Base-by-base conservation (phyloP, 2,888 invertebrate species). In the Thereva nobilitata region DNA sequence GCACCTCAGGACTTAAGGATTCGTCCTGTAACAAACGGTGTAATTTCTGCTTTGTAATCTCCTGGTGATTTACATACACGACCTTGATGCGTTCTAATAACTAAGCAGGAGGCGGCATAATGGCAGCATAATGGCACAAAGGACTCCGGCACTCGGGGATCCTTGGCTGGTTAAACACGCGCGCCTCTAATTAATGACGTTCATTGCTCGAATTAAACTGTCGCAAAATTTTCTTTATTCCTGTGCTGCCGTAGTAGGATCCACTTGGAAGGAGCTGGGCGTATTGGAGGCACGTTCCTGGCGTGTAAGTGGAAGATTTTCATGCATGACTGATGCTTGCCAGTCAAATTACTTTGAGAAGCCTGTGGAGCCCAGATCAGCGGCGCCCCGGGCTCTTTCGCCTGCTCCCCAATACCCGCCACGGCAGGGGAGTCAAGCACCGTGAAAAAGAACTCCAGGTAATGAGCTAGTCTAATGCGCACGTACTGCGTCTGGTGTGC, bases 161-260 rank as follows among this genome's bases (percentile, higher is more conserved):
- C 23, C 37, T 9, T 38, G 40, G 40, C 50, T 61, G 50, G 61
- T 61, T 61, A 61, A 61, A 50, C 61, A 61, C 61, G 61, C 47
- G 50, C 50, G 23, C 45, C 61, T 49, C 61, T 61, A 49, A 61
- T 61, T 61, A 61, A 61, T 50, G 61, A 38, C 45, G 41, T 23
- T 23, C 23, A 23, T 23, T 23, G 23, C 23, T 23, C 23, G 50
- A 61, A 50, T 61, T 61, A 61, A 61, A 61, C 50, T 50, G 61
- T 49, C 40, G 61, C 50, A 50, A 61, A 61, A 47, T 47, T 59
- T 61, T 61, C 50, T 41, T 61, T 23, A 23, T 61, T 37, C n/a
- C 37, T 35, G 35, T 57, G 23, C 23, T 23, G 23, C 23, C 23
- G 23, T 1, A 2, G 23, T 2, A 23, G 23, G 23, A 23, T 23